phyloP scores from a whole-genome alignment of 1,140 invertebrate species.

The Drosophila erecta region DNA sequence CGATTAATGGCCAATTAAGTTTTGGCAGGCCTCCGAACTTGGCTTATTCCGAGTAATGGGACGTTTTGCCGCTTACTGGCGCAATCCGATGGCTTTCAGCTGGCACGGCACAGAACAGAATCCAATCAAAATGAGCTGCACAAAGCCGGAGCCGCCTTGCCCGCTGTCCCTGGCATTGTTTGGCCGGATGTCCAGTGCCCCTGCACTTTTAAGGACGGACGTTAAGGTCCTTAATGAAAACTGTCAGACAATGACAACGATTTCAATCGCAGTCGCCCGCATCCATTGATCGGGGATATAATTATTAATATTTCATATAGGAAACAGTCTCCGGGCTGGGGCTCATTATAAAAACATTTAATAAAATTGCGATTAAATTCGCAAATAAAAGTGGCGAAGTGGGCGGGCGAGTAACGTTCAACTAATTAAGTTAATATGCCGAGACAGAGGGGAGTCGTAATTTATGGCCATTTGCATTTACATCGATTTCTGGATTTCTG shows the following conservation, averaged over 20 bases:
- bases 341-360: conserved; percentile 58
- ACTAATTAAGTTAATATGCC: conserved; percentile 63
- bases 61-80: neutral
- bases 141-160: conserved; percentile 46
- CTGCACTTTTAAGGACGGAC: neutral
- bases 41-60: neutral
- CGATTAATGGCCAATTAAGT: conserved; percentile 33
- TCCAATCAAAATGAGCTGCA: conserved; percentile 47
- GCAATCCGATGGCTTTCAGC: conserved; percentile 36
- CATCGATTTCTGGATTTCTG: conserved; percentile 26
- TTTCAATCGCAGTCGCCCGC: conserved; percentile 32
- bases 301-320: conserved; percentile 50
- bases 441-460: conserved; percentile 24
- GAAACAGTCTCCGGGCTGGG: neutral
- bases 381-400: conserved; percentile 31
- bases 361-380: conserved; percentile 56
- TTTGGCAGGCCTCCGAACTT: conserved; percentile 2
- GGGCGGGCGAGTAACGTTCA: conserved; percentile 27
- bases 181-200: conserved; percentile 12
- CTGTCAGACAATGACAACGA: conserved; percentile 57
- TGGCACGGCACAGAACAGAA: neutral
- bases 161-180: conserved; percentile 46
- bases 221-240: conserved; percentile 59
- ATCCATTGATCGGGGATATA: conserved; percentile 51
- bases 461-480: conserved; percentile 56